These are phyloP conservation scores for Sylvietta virens DNA, from an alignment of 2,113 vertebrate species.

Conservation along the genomic window DNA sequence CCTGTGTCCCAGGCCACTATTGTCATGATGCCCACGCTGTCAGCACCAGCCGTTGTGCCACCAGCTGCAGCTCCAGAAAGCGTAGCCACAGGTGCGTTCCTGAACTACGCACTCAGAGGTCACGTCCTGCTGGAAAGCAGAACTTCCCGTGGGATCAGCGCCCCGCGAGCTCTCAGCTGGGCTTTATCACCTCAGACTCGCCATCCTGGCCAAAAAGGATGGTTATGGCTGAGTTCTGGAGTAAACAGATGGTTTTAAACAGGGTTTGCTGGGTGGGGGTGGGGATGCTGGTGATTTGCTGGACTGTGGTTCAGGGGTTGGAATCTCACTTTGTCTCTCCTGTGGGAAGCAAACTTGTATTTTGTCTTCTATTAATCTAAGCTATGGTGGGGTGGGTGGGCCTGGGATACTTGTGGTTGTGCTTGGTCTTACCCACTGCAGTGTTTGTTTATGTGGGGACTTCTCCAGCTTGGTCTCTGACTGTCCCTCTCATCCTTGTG, in stretches of 20 bases:
- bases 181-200: neutral
- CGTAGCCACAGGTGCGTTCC: slow-evolving; percentile 76
- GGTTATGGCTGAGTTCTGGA: neutral
- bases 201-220: neutral
- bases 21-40: slow-evolving; percentile 83
- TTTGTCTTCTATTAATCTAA: neutral
- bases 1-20: slow-evolving; percentile 77
- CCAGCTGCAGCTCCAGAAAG: slow-evolving; percentile 76
- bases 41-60: slow-evolving; percentile 78
- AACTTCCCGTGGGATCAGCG: neutral
- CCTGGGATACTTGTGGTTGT: neutral
- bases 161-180: neutral
- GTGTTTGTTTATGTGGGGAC: neutral
- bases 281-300: neutral
- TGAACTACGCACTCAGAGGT: slow-evolving; percentile 53
- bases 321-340: slow-evolving; percentile 8
- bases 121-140: slow-evolving; percentile 21
- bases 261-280: neutral
- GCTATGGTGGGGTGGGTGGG: neutral
- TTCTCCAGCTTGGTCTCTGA: slow-evolving; percentile 35
- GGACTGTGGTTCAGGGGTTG: neutral
- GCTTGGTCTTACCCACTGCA: neutral
- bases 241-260: neutral
- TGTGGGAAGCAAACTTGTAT: neutral
- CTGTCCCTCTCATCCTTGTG: slow-evolving; percentile 47